phyloP scores from a whole-genome alignment of 2,797 vertebrate species.

The Paramormyrops hopkinsi region DNA sequence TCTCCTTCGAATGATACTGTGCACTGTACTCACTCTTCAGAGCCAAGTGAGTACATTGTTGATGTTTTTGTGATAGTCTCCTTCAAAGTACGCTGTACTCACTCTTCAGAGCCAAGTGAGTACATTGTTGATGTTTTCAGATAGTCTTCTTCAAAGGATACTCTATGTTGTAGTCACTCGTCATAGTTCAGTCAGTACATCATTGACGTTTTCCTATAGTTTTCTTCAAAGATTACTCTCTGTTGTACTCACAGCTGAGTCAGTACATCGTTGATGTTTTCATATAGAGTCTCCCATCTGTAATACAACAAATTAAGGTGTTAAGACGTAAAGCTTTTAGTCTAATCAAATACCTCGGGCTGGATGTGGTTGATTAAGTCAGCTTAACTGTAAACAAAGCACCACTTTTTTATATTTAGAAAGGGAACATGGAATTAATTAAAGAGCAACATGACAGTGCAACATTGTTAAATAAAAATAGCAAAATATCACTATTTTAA shows the following conservation, averaged over 20 bases:
- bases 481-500: background rate
- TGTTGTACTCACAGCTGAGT: conserved; percentile 54
- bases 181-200: conserved; percentile 74
- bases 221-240: conserved; percentile 26
- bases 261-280: conserved; percentile 92
- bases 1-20: conserved; percentile 43
- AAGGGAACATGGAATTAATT: background rate
- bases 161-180: background rate
- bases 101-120: conserved; percentile 54
- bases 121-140: conserved; percentile 86
- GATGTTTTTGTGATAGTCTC: conserved; percentile 65
- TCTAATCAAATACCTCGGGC: background rate
- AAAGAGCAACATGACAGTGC: background rate
- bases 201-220: conserved; percentile 80
- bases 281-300: conserved; percentile 96
- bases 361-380: background rate
- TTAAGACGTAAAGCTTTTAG: conserved; percentile 24
- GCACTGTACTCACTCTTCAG: background rate
- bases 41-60: conserved; percentile 81
- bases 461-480: background rate
- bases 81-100: conserved; percentile 49
- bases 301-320: conserved; percentile 50
- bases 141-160: conserved; percentile 29
- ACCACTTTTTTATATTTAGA: background rate
- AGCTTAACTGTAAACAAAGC: background rate